phyloP scores from a whole-genome alignment of 2,888 invertebrate species.

The Habroteleia sp. region DNA sequence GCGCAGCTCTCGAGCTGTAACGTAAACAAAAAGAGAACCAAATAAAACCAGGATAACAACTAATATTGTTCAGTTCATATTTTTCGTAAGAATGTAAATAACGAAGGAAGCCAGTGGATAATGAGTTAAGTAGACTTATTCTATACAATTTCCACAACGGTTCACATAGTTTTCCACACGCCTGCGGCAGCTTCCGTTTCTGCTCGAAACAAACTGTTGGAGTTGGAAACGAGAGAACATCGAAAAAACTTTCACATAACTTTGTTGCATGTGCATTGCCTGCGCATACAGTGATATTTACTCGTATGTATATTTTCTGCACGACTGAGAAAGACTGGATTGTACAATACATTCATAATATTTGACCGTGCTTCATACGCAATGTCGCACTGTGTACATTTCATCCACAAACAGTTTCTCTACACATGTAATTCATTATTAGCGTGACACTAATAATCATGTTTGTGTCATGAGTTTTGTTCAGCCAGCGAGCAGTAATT shows the following conservation, averaged over 20 bases:
- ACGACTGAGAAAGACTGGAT: conserved; percentile 48
- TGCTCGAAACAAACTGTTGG: conserved; percentile 56
- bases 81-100: conserved; percentile 49
- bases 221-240: conserved; percentile 54
- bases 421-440: conserved; percentile 54
- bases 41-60: conserved; percentile 12
- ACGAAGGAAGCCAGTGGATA: conserved; percentile 37
- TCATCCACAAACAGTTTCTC: conserved; percentile 51
- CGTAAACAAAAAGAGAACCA: conserved; percentile 29
- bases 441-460: conserved; percentile 41
- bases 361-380: conserved; percentile 47
- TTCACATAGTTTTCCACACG: conserved; percentile 54
- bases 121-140: conserved; percentile 61
- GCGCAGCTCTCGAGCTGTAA: conserved; percentile 2
- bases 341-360: conserved; percentile 43
- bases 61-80: conserved; percentile 31
- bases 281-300: conserved; percentile 34
- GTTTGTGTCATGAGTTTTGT: conserved; percentile 42
- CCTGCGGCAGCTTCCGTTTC: conserved; percentile 47
- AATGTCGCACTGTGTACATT: conserved; percentile 39
- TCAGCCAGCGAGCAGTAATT: conserved; percentile 27
- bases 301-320: conserved; percentile 47
- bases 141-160: conserved; percentile 46
- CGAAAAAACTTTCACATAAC: conserved; percentile 56
- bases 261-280: conserved; percentile 50